A percentile compares a stretch with the other conserved stretches of the same genome.
These are phyloP conservation scores for Pachypsylla venusta DNA, from an alignment of 1,140 invertebrate species.

Conservation along the genomic window DNA sequence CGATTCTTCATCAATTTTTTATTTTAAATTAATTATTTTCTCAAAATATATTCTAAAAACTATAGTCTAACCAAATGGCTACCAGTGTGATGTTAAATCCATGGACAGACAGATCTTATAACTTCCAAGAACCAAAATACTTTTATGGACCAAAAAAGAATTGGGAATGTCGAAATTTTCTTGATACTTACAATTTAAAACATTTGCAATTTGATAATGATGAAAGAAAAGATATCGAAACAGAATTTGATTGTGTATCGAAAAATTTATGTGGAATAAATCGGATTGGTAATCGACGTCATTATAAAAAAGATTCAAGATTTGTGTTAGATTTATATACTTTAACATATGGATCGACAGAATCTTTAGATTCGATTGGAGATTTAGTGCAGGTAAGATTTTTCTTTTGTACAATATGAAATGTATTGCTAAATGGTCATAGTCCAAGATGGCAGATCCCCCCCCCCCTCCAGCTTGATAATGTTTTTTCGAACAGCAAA, in stretches of 20 bases:
- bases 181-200: constrained; percentile 1
- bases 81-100: not conserved
- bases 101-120: not conserved
- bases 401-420: too few relatives aligned
- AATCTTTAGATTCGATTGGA: constrained; percentile 42
- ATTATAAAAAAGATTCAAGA: constrained; percentile 71
- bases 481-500: too few relatives aligned
- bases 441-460: too few relatives aligned
- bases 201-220: not conserved
- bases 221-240: not conserved
- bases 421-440: too few relatives aligned
- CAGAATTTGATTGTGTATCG: constrained; percentile 15
- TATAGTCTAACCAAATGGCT: too few relatives aligned
- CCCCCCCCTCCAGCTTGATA: too few relatives aligned
- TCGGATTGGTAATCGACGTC: constrained; percentile 33
- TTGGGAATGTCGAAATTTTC: not conserved
- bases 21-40: too few relatives aligned
- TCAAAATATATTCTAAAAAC: too few relatives aligned
- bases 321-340: constrained; percentile 70
- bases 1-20: too few relatives aligned
- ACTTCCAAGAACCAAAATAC: constrained; percentile 1
- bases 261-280: constrained; percentile 20
- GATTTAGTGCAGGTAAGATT: constrained; percentile 23
- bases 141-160: not conserved
- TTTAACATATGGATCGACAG: constrained; percentile 62